phyloP scores from a whole-genome alignment of 2,113 vertebrate species.

The Clarias macrocephalus region DNA sequence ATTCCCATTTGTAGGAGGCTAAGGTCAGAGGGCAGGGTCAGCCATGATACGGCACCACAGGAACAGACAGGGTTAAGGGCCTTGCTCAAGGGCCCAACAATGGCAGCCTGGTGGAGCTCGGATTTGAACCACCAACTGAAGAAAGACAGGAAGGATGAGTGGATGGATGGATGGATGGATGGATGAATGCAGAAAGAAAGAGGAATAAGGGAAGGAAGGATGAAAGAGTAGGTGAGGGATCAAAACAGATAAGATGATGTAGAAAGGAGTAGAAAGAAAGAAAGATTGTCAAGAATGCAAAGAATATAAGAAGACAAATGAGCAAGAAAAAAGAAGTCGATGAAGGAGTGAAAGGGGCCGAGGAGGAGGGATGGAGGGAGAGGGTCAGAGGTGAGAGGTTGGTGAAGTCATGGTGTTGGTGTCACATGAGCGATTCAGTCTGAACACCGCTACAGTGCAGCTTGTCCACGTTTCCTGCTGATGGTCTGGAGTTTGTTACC shows the following conservation, averaged over 20 bases:
- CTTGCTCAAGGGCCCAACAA: not conserved
- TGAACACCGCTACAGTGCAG: not conserved
- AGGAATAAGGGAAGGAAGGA: not conserved
- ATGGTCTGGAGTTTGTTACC: not conserved
- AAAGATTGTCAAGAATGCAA: not conserved
- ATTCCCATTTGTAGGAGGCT: too few species aligned
- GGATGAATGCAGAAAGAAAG: too few species aligned
- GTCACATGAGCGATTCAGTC: not conserved
- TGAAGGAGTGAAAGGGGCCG: not conserved
- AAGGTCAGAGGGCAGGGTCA: too few species aligned
- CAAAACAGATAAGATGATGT: too few species aligned
- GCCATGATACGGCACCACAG: too few species aligned
- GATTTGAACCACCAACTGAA: too few species aligned
- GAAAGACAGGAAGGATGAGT: too few species aligned
- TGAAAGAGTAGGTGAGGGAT: not conserved
- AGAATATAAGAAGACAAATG: not conserved
- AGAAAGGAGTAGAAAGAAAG: not conserved
- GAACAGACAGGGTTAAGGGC: constrained; percentile 12
- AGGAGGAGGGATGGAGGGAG: not conserved
- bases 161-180: too few species aligned
- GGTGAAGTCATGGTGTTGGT: not conserved
- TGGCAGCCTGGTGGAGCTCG: too few species aligned
- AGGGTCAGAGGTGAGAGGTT: not conserved
- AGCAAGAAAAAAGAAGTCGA: not conserved
- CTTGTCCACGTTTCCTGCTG: not conserved